Base-by-base conservation (phyloP, 2,113 vertebrate species). In the Albula goreensis region DNA sequence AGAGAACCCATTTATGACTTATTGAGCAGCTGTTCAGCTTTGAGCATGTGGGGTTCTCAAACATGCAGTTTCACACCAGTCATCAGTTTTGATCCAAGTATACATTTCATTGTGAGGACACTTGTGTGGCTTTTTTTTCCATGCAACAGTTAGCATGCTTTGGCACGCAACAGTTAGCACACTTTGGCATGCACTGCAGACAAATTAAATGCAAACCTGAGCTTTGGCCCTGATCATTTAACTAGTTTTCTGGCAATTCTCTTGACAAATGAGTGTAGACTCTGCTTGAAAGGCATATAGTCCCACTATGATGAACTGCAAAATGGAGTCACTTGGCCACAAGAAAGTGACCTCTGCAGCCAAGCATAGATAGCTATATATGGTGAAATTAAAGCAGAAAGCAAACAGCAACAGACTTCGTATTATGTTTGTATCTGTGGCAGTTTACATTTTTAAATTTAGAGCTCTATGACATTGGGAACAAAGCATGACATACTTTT, bases 21-120 rank as follows among this genome's bases (percentile, higher is more conserved):
- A 57, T 51, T 50, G 41, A 80, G 52, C 78, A 81, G 60, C 80
- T 77, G 80, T 31, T 53, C 50, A 11, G 50, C 50, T 74, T 31
- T 53, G 80, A 19, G 49, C 63, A 74, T 56, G 50, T 13, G 48
- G 78, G 17, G 11, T n/a, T 60, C 11, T 74, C 48, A 31, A 50
- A 22, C 85, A 86, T 70, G 85, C 80, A 74, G n/a, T 77, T 48
- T 48, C 80, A 52, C 50, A 52, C 51, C 22, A 81, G 56, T 81
- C 22, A 25, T 52, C 80, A 52, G 50, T 13, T 56, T 82, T 41
- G 50, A 41, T 52, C 10, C 25, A 66, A 85, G 56, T 70, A 56
- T 49, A 70, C 79, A 50, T 82, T 25, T 49, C 49, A 52, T 82
- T 74, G 41, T 77, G 74, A 53, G 50, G 77, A 57, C n/a, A 48